These are phyloP conservation scores for Ophiothrix spiculata DNA, from an alignment of 35 echinoderm and acorn worm species.

Conservation along the genomic window DNA sequence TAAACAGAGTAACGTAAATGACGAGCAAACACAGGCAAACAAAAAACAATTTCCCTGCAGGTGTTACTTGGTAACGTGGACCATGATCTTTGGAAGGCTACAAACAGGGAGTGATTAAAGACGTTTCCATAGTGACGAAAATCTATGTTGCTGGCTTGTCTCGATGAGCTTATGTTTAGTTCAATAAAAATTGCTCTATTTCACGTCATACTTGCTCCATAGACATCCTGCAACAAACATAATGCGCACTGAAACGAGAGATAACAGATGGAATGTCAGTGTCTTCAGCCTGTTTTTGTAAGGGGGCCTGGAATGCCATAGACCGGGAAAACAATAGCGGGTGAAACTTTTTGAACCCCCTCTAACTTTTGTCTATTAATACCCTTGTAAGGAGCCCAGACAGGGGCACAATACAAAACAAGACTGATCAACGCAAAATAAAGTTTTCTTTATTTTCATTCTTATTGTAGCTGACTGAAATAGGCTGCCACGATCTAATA, in stretches of 20 bases:
- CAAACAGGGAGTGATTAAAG: not conserved
- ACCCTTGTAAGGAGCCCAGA: not conserved
- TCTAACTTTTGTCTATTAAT: not conserved
- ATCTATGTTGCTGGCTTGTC: not conserved
- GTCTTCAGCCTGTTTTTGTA: not conserved
- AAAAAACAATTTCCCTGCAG: not conserved
- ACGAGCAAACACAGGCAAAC: too few species aligned
- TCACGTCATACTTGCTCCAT: not conserved
- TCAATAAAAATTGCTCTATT: not conserved
- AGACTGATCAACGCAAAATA: not conserved
- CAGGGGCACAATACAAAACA: not conserved
- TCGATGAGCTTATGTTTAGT: not conserved
- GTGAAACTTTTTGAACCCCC: not conserved
- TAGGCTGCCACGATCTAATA: not conserved
- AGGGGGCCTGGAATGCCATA: too few species aligned
- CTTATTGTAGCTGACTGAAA: not conserved
- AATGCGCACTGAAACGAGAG: not conserved
- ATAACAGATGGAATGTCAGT: not conserved
- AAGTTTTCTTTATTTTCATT: not conserved
- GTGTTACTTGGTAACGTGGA: not conserved
- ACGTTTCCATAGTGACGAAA: not conserved
- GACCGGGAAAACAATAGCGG: not conserved
- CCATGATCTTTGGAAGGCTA: not conserved
- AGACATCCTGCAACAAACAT: too few species aligned
- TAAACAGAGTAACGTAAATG: not conserved